These are phyloP conservation scores for Epicampocera succincta DNA, from an alignment of 2,888 invertebrate genomes.

Conservation along the genomic window DNA sequence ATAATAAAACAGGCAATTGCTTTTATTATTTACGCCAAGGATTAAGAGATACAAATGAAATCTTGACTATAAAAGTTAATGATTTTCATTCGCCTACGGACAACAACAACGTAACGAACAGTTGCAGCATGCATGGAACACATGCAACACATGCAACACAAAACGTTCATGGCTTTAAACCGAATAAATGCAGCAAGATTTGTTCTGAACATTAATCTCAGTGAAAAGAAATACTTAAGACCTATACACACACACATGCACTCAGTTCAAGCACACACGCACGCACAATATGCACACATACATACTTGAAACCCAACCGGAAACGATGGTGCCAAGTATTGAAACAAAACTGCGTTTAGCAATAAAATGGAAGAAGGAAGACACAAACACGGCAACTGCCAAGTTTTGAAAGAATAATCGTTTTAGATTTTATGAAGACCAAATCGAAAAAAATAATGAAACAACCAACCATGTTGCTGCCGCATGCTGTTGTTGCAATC, in stretches of 20 bases:
- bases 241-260: background rate
- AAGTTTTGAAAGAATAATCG: constrained; percentile 5
- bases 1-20: constrained; percentile 27
- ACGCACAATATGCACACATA: constrained; percentile 5
- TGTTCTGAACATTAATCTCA: constrained; percentile 26
- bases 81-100: constrained; percentile 46
- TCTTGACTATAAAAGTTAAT: constrained; percentile 59
- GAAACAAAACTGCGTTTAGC: constrained; percentile 26
- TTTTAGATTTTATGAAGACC: constrained; percentile 5
- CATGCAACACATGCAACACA: constrained; percentile 8
- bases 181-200: constrained; percentile 25
- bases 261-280: background rate
- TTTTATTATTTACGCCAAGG: constrained; percentile 33
- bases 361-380: background rate
- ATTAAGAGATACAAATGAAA: constrained; percentile 58
- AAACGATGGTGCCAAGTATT: constrained; percentile 53
- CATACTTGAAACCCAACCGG: constrained; percentile 45
- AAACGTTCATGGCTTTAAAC: constrained; percentile 4
- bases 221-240: constrained; percentile 13
- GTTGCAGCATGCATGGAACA: constrained; percentile 7
- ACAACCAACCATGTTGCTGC: background rate
- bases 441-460: constrained; percentile 1
- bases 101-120: constrained; percentile 27
- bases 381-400: background rate
- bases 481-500: constrained; percentile 15